A percentile compares a stretch with the other conserved stretches of the same genome.
Conservation (phyloP, 2,113 vertebrate species). For the Gnathonemus longibarbis region DNA sequence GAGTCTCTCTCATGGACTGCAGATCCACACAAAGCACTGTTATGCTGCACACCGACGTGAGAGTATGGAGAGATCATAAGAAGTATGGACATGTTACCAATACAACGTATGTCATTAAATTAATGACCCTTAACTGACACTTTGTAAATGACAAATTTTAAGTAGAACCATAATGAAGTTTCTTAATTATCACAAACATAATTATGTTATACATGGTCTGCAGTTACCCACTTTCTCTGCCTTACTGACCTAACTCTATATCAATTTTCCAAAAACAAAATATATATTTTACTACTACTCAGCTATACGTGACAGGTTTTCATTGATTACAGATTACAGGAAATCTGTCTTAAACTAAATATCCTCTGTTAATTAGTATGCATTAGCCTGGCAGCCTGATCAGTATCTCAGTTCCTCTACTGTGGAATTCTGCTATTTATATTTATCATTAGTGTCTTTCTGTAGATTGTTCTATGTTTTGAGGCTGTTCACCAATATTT, state of each 20-base stretch:
- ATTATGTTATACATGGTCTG: background rate
- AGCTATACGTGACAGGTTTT: background rate
- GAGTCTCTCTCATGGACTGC: background rate
- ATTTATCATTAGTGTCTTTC: background rate
- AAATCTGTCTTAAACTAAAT: background rate
- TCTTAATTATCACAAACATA: background rate
- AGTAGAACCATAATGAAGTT: background rate
- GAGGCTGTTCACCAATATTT: background rate
- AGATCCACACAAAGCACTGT: too few relatives aligned
- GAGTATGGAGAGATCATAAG: too few relatives aligned
- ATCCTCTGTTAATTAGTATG: background rate
- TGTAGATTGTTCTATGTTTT: background rate
- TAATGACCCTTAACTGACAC: too few relatives aligned
- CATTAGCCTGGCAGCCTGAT: background rate
- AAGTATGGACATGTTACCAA: too few relatives aligned
- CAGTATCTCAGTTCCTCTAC: background rate
- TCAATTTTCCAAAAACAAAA: background rate
- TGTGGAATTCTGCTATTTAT: background rate
- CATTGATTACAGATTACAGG: background rate
- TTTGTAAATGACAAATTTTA: background rate
- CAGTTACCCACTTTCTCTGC: background rate
- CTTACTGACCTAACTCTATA: background rate
- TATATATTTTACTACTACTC: background rate
- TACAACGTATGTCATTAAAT: too few relatives aligned
- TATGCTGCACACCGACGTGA: too few relatives aligned